phyloP scores from a whole-genome alignment of 2,888 invertebrate genomes.

The Cephus pulcher region DNA sequence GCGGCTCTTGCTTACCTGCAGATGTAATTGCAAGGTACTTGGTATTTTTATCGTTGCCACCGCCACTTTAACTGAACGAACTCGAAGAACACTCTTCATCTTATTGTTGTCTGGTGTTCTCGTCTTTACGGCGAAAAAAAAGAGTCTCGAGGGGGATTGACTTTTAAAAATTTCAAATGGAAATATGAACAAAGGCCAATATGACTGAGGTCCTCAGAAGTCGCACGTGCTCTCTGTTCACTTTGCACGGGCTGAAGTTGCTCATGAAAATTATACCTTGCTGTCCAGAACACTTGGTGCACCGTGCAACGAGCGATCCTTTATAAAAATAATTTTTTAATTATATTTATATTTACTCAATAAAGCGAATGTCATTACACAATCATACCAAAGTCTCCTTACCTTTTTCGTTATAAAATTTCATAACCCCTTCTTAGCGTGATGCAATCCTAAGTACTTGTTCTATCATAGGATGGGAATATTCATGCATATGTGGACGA shows the following conservation, averaged over 20 bases:
- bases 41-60: conserved; percentile 57
- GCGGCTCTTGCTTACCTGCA: conserved; percentile 43
- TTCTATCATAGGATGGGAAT: conserved; percentile 5
- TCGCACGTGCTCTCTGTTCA: background rate
- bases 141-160: conserved; percentile 10
- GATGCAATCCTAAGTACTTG: background rate
- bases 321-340: too few relatives aligned
- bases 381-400: too few relatives aligned
- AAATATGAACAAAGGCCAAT: conserved; percentile 54
- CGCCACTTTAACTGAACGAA: conserved; percentile 53
- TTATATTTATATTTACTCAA: too few relatives aligned
- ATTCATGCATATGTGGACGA: conserved; percentile 32
- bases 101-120: conserved; percentile 61
- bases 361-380: too few relatives aligned
- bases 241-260: background rate
- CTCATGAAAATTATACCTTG: too few relatives aligned
- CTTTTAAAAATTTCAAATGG: conserved; percentile 54
- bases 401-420: too few relatives aligned
- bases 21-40: conserved; percentile 60
- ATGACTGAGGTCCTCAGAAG: conserved; percentile 11
- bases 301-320: too few relatives aligned
- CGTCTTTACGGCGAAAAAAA: conserved; percentile 52
- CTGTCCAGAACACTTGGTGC: too few relatives aligned
- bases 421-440: background rate
- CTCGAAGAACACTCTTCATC: conserved; percentile 47